Conservation (phyloP, 2,113 vertebrate species). For the Nycticebus coucang region DNA sequence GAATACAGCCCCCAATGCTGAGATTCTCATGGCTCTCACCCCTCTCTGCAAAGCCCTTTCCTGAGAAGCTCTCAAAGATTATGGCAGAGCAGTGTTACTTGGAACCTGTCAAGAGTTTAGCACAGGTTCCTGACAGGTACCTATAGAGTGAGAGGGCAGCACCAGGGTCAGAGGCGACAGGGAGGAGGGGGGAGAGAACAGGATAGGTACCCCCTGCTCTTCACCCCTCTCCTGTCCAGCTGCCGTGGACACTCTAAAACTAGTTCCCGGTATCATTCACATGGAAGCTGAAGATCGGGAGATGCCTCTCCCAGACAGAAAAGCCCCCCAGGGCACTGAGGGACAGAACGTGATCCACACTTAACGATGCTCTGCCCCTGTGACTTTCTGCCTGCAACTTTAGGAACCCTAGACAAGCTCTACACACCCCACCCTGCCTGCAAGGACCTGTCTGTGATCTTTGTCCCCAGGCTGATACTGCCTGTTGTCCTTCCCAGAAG, state of each 20-base stretch:
- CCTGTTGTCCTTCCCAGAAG: neutral
- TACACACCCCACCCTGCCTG: neutral
- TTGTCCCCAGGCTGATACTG: neutral
- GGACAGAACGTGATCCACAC: accelerated
- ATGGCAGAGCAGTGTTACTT: neutral
- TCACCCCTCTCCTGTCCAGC: neutral
- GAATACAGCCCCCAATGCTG: neutral
- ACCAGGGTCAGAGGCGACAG: accelerated
- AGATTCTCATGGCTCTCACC: neutral
- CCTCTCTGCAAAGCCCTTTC: neutral
- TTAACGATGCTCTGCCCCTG: neutral
- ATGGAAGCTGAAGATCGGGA: neutral
- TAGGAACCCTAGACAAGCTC: accelerated
- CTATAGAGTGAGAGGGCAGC: neutral
- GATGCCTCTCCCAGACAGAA: neutral
- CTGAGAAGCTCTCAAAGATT: neutral
- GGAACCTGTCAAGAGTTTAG: neutral
- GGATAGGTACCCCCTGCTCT: neutral
- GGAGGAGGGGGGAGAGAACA: neutral
- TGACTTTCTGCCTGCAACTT: neutral
- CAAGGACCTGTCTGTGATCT: neutral
- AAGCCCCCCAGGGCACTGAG: neutral
- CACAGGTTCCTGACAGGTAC: neutral
- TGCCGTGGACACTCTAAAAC: neutral
- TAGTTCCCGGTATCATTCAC: neutral